These are phyloP conservation scores for Brachionus sp. DNA, from an alignment of 1,140 invertebrate species.

Conservation along the genomic window DNA sequence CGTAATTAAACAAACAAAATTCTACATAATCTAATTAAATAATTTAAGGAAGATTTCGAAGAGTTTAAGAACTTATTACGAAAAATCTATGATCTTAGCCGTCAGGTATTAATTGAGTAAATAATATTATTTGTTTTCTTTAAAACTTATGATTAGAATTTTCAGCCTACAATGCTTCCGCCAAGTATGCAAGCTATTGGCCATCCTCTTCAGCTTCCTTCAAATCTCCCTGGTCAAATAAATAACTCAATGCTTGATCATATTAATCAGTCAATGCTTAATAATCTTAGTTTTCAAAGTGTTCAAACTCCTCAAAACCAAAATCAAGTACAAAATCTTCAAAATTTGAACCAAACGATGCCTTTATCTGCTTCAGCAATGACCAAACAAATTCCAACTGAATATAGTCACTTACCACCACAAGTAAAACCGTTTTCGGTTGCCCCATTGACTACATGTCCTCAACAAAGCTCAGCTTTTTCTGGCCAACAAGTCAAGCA, in stretches of 20 bases:
- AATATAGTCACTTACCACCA: neutral
- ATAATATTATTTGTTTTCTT: neutral
- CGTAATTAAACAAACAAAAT: neutral
- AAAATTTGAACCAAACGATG: conserved; percentile 4
- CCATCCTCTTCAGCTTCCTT: neutral
- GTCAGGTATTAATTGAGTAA: neutral
- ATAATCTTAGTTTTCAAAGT: conserved; percentile 41
- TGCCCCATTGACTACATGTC: neutral
- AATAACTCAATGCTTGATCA: conserved; percentile 7
- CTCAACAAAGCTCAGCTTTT: neutral
- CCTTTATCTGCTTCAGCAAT: conserved; percentile 1
- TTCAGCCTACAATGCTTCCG: neutral
- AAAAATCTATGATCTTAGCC: conserved; percentile 42
- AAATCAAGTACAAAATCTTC: neutral
- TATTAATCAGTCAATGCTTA: conserved; percentile 38
- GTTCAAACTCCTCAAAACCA: conserved; percentile 28
- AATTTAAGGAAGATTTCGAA: conserved; percentile 33
- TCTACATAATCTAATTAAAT: neutral
- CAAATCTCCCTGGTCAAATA: neutral
- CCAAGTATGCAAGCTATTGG: neutral
- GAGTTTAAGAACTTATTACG: conserved; percentile 28
- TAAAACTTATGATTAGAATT: neutral
- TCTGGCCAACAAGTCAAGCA: neutral
- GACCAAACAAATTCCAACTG: neutral
- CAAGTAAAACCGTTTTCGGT: neutral